phyloP scores from a whole-genome alignment of 2,888 invertebrate genomes.

The Meghimatium bilineatum region DNA sequence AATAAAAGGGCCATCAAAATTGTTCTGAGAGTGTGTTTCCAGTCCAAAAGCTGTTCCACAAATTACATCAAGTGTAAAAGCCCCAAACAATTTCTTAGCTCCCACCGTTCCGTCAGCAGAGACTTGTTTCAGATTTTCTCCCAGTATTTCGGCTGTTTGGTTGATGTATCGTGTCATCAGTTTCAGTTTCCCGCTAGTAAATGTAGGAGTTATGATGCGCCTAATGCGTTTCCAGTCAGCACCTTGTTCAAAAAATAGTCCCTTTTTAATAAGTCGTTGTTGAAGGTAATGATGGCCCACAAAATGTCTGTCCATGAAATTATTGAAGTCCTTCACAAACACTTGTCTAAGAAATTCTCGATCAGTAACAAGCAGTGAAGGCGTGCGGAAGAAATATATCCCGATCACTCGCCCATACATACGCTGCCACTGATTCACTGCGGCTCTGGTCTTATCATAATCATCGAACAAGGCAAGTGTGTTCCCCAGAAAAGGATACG shows the following conservation, averaged over 20 bases:
- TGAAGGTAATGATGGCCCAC: neutral
- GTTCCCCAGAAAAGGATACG: constrained; percentile 38
- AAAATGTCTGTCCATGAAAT: constrained; percentile 54
- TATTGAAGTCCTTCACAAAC: constrained; percentile 57
- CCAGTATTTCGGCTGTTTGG: constrained; percentile 1
- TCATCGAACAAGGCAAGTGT: constrained; percentile 25
- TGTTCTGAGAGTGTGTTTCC: constrained; percentile 21
- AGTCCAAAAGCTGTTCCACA: constrained; percentile 36
- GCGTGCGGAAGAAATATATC: constrained; percentile 36
- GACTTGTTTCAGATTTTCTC: neutral
- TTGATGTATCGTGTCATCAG: constrained; percentile 20
- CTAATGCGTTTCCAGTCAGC: constrained; percentile 32
- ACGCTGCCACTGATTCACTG: constrained; percentile 33
- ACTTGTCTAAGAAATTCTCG: constrained; percentile 56
- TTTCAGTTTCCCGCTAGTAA: constrained; percentile 39
- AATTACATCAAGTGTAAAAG: constrained; percentile 34
- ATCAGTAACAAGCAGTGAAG: constrained; percentile 52
- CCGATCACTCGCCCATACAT: constrained; percentile 45
- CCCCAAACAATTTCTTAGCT: constrained; percentile 24
- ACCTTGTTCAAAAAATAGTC: constrained; percentile 27
- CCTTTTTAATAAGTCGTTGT: constrained; percentile 16
- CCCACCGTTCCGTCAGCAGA: neutral
- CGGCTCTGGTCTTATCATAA: neutral
- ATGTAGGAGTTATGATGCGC: constrained; percentile 32
- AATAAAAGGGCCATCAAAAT: constrained; percentile 29